A percentile compares a stretch with the other conserved stretches of the same genome.
These are phyloP conservation scores for Drosophila sturtevanti DNA, from an alignment of 1,140 invertebrate species.

Conservation along the genomic window DNA sequence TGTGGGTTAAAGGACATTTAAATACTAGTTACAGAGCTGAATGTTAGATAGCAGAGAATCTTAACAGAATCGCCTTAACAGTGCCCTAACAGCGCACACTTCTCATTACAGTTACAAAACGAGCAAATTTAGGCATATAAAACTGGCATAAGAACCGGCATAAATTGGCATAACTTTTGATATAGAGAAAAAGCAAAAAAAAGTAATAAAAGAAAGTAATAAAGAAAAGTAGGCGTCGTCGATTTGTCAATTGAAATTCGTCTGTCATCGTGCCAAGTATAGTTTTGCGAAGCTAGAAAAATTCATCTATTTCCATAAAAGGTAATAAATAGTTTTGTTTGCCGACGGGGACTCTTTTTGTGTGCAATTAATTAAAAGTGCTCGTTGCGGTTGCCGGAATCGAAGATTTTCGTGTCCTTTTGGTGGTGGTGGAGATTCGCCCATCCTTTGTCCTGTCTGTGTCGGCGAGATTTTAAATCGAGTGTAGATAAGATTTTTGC, in stretches of 20 bases:
- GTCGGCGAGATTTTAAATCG: conserved; percentile 17
- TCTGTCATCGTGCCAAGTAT: conserved; percentile 63
- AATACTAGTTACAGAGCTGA: no score
- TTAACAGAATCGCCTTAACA: no score
- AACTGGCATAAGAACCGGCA: no score
- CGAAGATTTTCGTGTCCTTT: not conserved
- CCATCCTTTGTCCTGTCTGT: conserved; percentile 3
- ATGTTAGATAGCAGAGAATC: no score
- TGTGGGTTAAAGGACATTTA: no score
- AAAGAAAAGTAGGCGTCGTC: conserved; percentile 69
- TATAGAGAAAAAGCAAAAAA: no score
- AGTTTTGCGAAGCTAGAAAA: conserved; percentile 43
- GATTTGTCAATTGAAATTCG: conserved; percentile 59
- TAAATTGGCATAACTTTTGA: no score
- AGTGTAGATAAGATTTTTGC: conserved; percentile 48
- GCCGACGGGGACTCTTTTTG: conserved; percentile 18
- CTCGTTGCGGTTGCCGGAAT: conserved; percentile 7
- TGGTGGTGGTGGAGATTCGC: not conserved
- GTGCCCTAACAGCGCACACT: no score
- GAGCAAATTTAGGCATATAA: no score
- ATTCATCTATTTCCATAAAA: conserved; percentile 66
- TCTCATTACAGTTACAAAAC: no score
- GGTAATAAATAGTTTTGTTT: conserved; percentile 45
- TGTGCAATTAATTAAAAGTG: conserved; percentile 40
- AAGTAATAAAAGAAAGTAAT: not conserved